Conservation (phyloP, 2,888 invertebrate species). For the Drosophila birchii region DNA sequence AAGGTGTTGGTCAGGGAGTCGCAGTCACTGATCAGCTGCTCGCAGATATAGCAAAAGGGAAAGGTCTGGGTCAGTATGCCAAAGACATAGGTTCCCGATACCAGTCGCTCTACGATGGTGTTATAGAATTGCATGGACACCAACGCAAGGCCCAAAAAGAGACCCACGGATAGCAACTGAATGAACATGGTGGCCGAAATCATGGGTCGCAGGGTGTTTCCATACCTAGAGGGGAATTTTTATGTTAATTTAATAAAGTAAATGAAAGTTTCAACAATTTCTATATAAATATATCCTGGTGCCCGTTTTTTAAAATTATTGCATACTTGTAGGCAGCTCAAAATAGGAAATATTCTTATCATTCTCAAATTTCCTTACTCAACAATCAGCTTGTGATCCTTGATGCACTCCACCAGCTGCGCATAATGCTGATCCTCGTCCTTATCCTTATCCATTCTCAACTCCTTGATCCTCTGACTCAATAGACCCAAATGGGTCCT, state of each 20-base stretch:
- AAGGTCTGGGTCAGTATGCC: conserved; percentile 55
- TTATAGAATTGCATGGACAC: conserved; percentile 46
- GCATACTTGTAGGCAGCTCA: not conserved
- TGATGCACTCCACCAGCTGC: conserved; percentile 46
- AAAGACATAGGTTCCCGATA: conserved; percentile 10
- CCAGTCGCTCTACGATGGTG: conserved; percentile 17
- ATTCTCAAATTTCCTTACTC: not conserved
- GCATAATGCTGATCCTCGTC: conserved; percentile 25
- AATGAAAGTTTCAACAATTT: too few species aligned
- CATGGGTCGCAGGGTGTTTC: conserved; percentile 25
- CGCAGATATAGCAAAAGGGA: conserved; percentile 66
- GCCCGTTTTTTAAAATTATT: not conserved
- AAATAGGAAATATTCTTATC: not conserved
- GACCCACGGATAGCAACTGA: conserved; percentile 60
- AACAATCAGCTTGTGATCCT: conserved; percentile 33
- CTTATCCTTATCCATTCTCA: conserved; percentile 20
- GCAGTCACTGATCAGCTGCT: conserved; percentile 52
- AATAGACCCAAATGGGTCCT: conserved; percentile 32
- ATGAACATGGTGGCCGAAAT: conserved; percentile 51
- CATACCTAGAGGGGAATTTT: conserved; percentile 10
- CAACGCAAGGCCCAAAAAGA: conserved; percentile 54
- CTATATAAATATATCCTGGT: too few species aligned
- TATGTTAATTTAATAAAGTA: too few species aligned
- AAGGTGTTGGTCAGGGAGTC: conserved; percentile 47
- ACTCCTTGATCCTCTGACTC: conserved; percentile 19